These are phyloP conservation scores for Blastobasis lacticolella DNA, from an alignment of 2,888 invertebrate genomes.

Conservation along the genomic window DNA sequence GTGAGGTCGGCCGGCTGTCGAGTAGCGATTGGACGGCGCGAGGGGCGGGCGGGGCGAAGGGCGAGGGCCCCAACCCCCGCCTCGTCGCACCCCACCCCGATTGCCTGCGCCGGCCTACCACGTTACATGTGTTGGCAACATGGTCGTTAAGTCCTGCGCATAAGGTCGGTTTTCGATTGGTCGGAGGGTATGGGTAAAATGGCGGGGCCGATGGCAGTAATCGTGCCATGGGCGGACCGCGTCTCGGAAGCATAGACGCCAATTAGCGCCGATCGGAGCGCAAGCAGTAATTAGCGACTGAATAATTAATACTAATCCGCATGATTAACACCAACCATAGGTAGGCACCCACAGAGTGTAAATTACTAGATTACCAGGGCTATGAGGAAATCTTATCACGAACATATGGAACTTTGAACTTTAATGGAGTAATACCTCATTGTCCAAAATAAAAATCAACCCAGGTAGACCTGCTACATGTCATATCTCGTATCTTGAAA, in stretches of 20 bases:
- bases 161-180: conserved; percentile 37
- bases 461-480: no score
- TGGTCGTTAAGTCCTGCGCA: conserved; percentile 22
- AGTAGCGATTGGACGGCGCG: conserved; percentile 52
- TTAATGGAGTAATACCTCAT: no score
- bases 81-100: conserved; percentile 56
- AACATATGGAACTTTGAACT: no score
- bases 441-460: no score
- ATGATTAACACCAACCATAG: conserved; percentile 8
- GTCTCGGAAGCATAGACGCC: conserved; percentile 57
- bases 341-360: no score
- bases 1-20: conserved; percentile 55
- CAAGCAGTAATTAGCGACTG: conserved; percentile 45
- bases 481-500: no score
- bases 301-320: conserved; percentile 28
- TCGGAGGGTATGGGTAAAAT: conserved; percentile 28
- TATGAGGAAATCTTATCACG: no score
- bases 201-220: conserved; percentile 56
- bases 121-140: conserved; percentile 37
- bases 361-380: no score
- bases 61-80: conserved; percentile 50
- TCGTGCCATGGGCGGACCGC: conserved; percentile 70
- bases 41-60: conserved; percentile 60
- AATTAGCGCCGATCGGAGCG: conserved; percentile 61
- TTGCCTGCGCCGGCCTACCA: conserved; percentile 44